Conservation (phyloP, 1,140 invertebrate genomes). For the Calosoma granatense region DNA sequence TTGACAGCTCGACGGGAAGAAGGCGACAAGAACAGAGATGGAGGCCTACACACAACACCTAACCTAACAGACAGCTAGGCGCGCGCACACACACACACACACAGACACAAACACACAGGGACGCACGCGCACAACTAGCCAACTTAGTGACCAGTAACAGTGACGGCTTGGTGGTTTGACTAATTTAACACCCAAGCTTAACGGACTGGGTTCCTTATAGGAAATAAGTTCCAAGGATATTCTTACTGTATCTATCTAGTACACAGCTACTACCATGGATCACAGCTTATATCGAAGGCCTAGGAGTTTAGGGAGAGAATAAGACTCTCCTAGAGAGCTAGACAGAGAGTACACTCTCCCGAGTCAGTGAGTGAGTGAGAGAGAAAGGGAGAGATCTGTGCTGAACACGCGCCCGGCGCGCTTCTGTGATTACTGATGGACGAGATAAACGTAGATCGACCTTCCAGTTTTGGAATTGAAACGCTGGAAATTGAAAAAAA, state of each 20-base stretch:
- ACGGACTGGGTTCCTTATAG: too few relatives aligned
- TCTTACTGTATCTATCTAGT: too few relatives aligned
- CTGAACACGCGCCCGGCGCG: slow-evolving; percentile 17
- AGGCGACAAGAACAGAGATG: not conserved
- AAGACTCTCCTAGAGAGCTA: too few relatives aligned
- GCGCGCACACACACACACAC: not conserved
- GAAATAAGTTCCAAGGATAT: too few relatives aligned
- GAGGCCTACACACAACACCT: too few relatives aligned
- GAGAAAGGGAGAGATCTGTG: slow-evolving; percentile 11
- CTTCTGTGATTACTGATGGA: slow-evolving; percentile 28
- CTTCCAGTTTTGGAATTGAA: slow-evolving; percentile 28
- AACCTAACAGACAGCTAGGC: too few relatives aligned
- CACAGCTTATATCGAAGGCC: too few relatives aligned
- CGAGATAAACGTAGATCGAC: slow-evolving; percentile 28
- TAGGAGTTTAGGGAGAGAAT: too few relatives aligned
- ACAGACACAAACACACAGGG: not conserved
- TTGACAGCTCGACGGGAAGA: not conserved
- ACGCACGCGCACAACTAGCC: not conserved
- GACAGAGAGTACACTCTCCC: not conserved
- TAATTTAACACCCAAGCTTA: not conserved
- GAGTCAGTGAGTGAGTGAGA: not conserved
- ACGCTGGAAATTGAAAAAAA: slow-evolving; percentile 28
- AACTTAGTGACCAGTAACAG: not conserved
- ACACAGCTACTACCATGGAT: too few relatives aligned
- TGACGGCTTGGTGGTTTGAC: not conserved